Percentiles rank a stretch among this genome's conserved stretches.
Evolutionary conservation across 2,797 vertebrate genomes (phyloP).

Genomic region (Gastrophryne carolinensis): DNA sequence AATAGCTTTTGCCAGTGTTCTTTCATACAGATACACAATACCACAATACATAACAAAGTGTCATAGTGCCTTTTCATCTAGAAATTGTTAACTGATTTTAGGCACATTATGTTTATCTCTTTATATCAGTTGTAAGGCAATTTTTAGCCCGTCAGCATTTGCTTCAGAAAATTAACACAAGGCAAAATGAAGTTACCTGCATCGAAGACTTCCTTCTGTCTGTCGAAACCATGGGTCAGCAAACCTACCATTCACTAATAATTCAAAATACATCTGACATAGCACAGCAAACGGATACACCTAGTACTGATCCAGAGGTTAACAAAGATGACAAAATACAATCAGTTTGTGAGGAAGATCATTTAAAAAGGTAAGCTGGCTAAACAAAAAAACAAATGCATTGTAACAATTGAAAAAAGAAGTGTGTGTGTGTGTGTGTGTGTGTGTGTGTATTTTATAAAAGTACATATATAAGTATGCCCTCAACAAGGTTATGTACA

Average conservation of each 20-base stretch:
- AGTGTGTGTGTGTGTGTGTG: too few relatives aligned
- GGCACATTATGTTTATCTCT: background rate
- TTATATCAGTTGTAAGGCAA: slow-evolving; percentile 78
- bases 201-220: slow-evolving; percentile 77
- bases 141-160: slow-evolving; percentile 83
- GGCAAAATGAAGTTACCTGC: slow-evolving; percentile 74
- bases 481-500: too few relatives aligned
- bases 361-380: slow-evolving; percentile 79
- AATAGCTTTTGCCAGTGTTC: too few relatives aligned
- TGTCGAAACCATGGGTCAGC: slow-evolving; percentile 76
- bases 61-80: too few relatives aligned
- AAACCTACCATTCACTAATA: slow-evolving; percentile 74
- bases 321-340: slow-evolving; percentile 75
- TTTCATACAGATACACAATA: too few relatives aligned
- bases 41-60: too few relatives aligned
- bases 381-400: too few relatives aligned
- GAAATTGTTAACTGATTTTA: too few relatives aligned
- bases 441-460: too few relatives aligned
- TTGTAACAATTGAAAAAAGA: too few relatives aligned
- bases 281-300: slow-evolving; percentile 73
- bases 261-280: slow-evolving; percentile 83
- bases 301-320: slow-evolving; percentile 69
- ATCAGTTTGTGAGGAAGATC: slow-evolving; percentile 76
- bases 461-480: too few relatives aligned
- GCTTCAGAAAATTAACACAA: slow-evolving; percentile 67